Evolutionary conservation across 2,113 vertebrate species (phyloP), one percentile per base, ranked within the genome.

Genomic region (Podarcis muralis): DNA sequence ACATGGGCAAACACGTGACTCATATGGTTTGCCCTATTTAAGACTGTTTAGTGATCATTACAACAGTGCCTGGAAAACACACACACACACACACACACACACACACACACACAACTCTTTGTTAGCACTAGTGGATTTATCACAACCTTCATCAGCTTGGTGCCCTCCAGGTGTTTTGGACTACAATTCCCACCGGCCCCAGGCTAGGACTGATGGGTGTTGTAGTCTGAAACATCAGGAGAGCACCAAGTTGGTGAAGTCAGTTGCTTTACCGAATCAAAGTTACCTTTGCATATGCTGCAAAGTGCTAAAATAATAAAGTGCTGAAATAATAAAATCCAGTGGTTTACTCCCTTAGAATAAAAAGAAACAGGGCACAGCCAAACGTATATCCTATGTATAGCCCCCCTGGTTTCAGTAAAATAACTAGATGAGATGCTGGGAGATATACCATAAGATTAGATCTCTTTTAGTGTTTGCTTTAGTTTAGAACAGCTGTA

Each of bases 31-130:
- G n/a, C n/a, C n/a, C n/a, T n/a, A 11, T 68, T 68, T 48, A 90
- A 87, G 89, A 72, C 23, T 85, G 81, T 89, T 91, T 90, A 75
- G 72, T 22, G 0, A 59, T 85, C 62, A 40, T 91, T 81, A 83
- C 87, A 84, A 78, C 53, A 90, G 81, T 79, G 30, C 88, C 95
- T 93, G 88, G 23, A 48, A 48, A 1, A 6, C 40, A 6, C 40
- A 6, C 40, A 6, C 40, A 6, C 40, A 43, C 40, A 43, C 40
- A 43, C 40, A 43, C 40, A 43, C 40, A 43, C 40, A 48, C 8
- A 48, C 43, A 48, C 43, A 48, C 43, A 48, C 43, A 48, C 43
- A 9, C 43, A 48, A 27, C 22, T 12, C 2, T 57, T 87, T 57
- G 65, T 6, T 87, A 13, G 23, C 6, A 35, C 8, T 71, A 12